phyloP scores from a whole-genome alignment of 2,113 vertebrate species.

The Sorex fumeus region DNA sequence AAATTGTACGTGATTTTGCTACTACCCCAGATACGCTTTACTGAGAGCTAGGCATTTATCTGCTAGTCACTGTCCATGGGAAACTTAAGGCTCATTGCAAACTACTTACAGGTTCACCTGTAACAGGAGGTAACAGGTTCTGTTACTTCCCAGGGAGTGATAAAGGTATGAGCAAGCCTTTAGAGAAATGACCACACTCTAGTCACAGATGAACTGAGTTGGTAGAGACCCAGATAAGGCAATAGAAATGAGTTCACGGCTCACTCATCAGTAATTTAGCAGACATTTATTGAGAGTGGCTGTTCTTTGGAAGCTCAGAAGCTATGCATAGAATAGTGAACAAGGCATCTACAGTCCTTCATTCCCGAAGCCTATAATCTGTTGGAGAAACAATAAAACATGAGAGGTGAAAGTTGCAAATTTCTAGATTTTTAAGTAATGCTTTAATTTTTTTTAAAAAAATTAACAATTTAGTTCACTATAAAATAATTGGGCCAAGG shows the following conservation, averaged over 20 bases:
- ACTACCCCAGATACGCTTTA: neutral
- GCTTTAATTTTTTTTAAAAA: neutral
- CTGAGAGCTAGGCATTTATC: neutral
- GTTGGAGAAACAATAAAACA: slow-evolving; percentile 18
- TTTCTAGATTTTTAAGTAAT: neutral
- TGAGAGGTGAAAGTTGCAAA: slow-evolving; percentile 9
- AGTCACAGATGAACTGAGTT: neutral
- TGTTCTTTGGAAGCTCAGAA: neutral
- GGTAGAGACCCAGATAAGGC: neutral
- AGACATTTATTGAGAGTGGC: neutral
- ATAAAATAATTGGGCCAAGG: neutral
- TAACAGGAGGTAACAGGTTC: too few species aligned
- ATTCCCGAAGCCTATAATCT: neutral
- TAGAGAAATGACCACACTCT: neutral
- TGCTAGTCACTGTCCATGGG: neutral
- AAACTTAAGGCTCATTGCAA: neutral
- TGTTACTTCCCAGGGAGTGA: neutral
- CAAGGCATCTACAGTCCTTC: neutral
- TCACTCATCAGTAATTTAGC: neutral
- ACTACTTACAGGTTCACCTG: neutral
- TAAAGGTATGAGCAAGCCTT: neutral
- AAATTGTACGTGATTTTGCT: neutral
- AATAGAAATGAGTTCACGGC: neutral
- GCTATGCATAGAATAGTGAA: neutral
- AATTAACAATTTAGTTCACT: slow-evolving; percentile 17